Base-by-base conservation (phyloP, 2,888 invertebrate genomes). In the Dioctria rufipes region DNA sequence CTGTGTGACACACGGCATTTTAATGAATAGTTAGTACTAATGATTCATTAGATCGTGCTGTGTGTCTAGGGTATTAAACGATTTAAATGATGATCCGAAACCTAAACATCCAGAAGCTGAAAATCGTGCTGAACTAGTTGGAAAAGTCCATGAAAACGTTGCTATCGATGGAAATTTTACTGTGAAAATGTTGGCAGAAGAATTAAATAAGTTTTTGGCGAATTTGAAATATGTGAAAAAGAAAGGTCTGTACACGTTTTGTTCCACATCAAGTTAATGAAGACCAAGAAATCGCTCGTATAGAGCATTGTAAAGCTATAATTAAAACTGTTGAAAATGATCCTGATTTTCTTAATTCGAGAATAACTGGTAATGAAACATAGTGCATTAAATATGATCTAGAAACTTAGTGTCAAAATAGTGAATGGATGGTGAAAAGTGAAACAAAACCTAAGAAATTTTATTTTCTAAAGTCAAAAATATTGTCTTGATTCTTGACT, bases 321-420 rank as follows among this genome's bases (percentile, higher is more conserved):
- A 54, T 81, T 79, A 58, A 65, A 67, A 43, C 37, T 13, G 78
- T 61, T 11, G 61, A 61, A 67, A 67, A 60, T 6, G 63, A 78
- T 54, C 13, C 63, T 40, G 43, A 60, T 58, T 81, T 78, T 11
- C 42, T 46, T 46, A 1, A 5, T 78, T 42, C 60, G 3, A 61
- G 60, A 8, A 46, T 78, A 43, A 81, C 81, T 78, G 78, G 81
- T 78, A 78, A 71, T 49, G 43, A 78, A 61, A 78, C 81, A 49
- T 81, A 58, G 81, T 78, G 78, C 58, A 78, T 69, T 42, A 40
- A 65, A 65, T 65, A 65, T 65, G 65, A 65, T 3, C 65, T 13
- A 5, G 78, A 80, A 69, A 81, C 69, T 61, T 80, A 78, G 61
- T 61, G 77, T 39, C 63, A 81, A 75, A 43, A 54, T 69, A 58